A percentile compares a stretch with the other conserved stretches of the same genome.
phyloP scores from a whole-genome alignment of 64 coral and sea anemone genomes.

The Montipora foliosa region DNA sequence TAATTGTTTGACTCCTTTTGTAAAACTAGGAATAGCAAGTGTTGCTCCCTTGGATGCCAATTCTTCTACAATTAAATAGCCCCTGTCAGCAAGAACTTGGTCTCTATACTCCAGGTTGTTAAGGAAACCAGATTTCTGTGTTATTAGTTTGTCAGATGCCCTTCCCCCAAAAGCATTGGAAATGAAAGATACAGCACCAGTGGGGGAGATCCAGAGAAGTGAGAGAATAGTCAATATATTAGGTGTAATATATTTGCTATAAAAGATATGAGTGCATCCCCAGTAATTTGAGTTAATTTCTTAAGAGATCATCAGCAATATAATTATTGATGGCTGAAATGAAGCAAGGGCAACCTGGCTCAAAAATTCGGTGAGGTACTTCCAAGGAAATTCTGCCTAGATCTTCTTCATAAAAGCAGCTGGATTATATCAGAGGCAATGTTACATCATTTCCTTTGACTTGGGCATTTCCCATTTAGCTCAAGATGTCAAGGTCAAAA shows the following conservation, averaged over 20 bases:
- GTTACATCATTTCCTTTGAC: neutral
- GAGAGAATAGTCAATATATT: too few species aligned
- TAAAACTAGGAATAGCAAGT: conserved; percentile 10
- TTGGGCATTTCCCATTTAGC: neutral
- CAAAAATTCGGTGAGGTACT: neutral
- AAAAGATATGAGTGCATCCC: too few species aligned
- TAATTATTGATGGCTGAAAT: neutral
- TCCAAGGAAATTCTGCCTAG: neutral
- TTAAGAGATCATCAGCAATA: neutral
- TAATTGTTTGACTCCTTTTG: conserved; percentile 11
- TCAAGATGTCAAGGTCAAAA: neutral
- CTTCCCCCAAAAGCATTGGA: conserved; percentile 15
- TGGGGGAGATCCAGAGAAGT: neutral
- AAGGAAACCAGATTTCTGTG: conserved; percentile 41
- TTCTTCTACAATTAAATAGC: conserved; percentile 8
- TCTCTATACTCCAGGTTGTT: conserved; percentile 26
- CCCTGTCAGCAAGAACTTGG: conserved; percentile 25
- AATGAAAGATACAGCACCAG: conserved; percentile 28
- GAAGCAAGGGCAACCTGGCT: neutral
- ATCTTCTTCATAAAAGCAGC: too few species aligned
- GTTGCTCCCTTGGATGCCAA: conserved; percentile 7
- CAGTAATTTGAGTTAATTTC: neutral
- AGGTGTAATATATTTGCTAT: too few species aligned
- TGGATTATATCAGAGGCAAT: neutral
- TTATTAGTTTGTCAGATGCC: conserved; percentile 35